Evolutionary conservation across 2,888 invertebrate genomes (phyloP), one percentile per base, ranked within the genome.

Genomic region (Cerceris ruficornis): DNA sequence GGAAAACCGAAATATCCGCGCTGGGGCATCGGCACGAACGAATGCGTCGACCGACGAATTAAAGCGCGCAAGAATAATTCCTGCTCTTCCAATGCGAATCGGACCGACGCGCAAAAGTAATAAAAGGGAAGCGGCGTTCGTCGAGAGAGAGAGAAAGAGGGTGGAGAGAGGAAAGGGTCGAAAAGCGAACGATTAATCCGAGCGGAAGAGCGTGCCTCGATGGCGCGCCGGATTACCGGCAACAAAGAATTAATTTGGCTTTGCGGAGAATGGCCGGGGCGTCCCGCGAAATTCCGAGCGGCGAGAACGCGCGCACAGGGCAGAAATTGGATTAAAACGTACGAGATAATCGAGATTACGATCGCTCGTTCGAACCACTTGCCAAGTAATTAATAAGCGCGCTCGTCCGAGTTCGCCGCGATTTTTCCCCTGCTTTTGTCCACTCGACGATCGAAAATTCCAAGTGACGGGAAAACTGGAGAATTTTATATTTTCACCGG

Each of bases 181-280:
- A 57, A 39, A 42, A 41, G 42, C 6, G 60, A 46, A 14, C 39
- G 61, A 41, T 70, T 59, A 49, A 62, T 70, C 58, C 57, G 57
- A 28, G 55, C 69, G 13, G 62, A 11, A 15, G 54, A 59, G 60
- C 61, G 49, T 8, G 39, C 41, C 11, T 41, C 17, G 9, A 0
- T 64, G 59, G 39, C 13, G n/a, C 43, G 46, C 60, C 42, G 61
- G 60, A 65, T 76, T 60, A 55, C 68, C 13, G 39, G 11, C 55
- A 46, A 57, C 73, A 66, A 73, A 66, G 69, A 74, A 77, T 73
- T 77, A 65, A 73, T 74, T 73, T 73, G 46, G 57, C 69, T 74
- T 65, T 60, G 69, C 17, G 41, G 15, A 15, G 42, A 58, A 65
- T 15, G 42, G 42, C 42, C 46, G 54, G 39, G 11, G 71, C 52